phyloP scores from a whole-genome alignment of 2,797 vertebrate species.

The Myotis vivesi region DNA sequence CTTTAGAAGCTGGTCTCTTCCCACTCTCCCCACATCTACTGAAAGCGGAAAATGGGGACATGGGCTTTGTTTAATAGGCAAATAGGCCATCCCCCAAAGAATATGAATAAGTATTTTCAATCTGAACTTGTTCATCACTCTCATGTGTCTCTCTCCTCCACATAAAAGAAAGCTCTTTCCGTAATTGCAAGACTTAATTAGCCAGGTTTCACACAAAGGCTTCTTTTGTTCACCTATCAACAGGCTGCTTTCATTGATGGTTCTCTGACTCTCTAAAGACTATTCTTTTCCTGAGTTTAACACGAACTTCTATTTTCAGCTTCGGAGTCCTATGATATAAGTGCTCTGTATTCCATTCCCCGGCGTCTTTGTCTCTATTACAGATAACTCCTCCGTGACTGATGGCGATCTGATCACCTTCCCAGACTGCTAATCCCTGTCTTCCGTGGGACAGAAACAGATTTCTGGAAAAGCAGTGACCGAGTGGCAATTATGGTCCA shows the following conservation, averaged over 20 bases:
- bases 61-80: constrained; percentile 66
- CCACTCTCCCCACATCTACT: constrained; percentile 39
- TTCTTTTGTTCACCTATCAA: constrained; percentile 74
- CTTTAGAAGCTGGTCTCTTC: constrained; percentile 62
- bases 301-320: constrained; percentile 61
- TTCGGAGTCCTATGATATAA: constrained; percentile 51
- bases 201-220: constrained; percentile 64
- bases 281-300: constrained; percentile 62
- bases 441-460: background rate
- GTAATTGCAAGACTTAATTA: constrained; percentile 76
- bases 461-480: background rate
- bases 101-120: constrained; percentile 73
- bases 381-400: background rate
- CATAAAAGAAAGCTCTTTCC: constrained; percentile 65
- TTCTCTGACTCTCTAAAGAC: constrained; percentile 61
- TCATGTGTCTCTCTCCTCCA: constrained; percentile 48
- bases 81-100: constrained; percentile 45
- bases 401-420: constrained; percentile 43
- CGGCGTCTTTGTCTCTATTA: constrained; percentile 3
- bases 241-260: constrained; percentile 57
- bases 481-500: background rate
- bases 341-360: background rate
- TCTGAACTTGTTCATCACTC: constrained; percentile 68
- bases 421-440: background rate
- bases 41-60: background rate